phyloP scores from a whole-genome alignment of 2,113 vertebrate species.

The Ibidorhyncha struthersii region DNA sequence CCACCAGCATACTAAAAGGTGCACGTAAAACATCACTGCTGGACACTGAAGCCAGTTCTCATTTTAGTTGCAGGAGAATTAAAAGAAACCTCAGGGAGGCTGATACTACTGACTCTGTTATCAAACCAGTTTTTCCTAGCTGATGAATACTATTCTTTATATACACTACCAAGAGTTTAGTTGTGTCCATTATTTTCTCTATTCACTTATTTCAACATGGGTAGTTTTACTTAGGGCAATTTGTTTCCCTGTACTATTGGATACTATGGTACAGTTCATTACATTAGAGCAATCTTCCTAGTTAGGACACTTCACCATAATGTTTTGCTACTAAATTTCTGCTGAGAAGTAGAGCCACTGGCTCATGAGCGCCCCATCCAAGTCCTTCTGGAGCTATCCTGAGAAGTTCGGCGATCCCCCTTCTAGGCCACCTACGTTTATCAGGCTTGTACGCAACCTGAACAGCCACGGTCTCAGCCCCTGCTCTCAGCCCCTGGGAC shows the following conservation, averaged over 20 bases:
- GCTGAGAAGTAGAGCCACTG: neutral
- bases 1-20: no score
- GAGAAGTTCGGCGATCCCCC: neutral
- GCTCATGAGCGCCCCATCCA: neutral
- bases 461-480: neutral
- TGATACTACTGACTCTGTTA: neutral
- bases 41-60: neutral
- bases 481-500: neutral
- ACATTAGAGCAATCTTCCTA: neutral
- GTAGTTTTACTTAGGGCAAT: neutral
- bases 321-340: neutral
- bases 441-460: neutral
- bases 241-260: neutral
- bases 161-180: neutral
- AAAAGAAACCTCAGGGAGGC: neutral
- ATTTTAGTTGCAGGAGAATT: neutral
- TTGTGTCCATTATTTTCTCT: neutral
- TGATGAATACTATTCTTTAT: neutral
- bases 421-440: no score
- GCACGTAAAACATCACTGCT: rapidly evolving
- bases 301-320: neutral
- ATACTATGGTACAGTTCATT: neutral
- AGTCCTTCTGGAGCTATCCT: neutral
- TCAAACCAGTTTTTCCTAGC: neutral
- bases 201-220: neutral